Conservation (phyloP, 2,888 invertebrate genomes). For the Glyphotaelius pellucidus region DNA sequence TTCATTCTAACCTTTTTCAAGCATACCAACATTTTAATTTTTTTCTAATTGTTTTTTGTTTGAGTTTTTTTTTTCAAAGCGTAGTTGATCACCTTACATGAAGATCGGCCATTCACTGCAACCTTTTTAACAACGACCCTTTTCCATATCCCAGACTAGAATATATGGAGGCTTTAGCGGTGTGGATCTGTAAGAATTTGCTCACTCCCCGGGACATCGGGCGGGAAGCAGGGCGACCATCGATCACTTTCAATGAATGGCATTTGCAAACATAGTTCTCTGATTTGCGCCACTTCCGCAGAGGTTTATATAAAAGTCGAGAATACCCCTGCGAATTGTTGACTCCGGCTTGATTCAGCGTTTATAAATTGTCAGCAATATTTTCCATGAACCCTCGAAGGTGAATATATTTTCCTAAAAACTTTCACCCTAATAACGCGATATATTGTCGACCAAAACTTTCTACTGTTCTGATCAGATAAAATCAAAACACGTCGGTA, state of each 20-base stretch:
- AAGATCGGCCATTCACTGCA: background rate
- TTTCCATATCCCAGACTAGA: background rate
- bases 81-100: background rate
- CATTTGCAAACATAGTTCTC: constrained; percentile 39
- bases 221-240: background rate
- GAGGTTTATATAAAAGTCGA: constrained; percentile 5
- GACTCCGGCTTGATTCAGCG: constrained; percentile 24
- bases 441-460: constrained; percentile 13
- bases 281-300: constrained; percentile 1
- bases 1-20: background rate
- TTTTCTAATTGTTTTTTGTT: background rate
- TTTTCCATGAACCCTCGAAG: constrained; percentile 39
- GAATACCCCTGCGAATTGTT: constrained; percentile 35
- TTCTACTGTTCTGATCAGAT: background rate
- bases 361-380: constrained; percentile 47
- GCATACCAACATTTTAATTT: background rate
- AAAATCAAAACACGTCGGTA: background rate
- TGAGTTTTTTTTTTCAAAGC: background rate
- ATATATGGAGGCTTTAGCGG: background rate
- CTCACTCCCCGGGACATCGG: background rate
- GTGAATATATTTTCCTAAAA: constrained; percentile 30
- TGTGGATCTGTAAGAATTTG: background rate
- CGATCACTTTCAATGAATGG: constrained; percentile 32
- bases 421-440: background rate
- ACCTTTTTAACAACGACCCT: background rate